Evolutionary conservation across 2,888 invertebrate species (phyloP), one percentile per base, ranked within the genome.

Genomic region (Dione vanillae): DNA sequence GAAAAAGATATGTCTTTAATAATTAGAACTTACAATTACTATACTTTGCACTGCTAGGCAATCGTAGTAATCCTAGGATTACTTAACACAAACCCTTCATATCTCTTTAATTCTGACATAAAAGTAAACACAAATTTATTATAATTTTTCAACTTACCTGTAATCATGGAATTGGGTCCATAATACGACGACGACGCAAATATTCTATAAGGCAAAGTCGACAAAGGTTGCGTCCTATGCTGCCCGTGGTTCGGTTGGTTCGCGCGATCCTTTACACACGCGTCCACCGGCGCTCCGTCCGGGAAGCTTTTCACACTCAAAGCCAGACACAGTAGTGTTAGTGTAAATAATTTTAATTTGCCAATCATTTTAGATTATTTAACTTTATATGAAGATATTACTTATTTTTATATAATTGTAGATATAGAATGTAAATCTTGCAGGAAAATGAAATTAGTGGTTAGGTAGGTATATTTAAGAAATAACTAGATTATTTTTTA

Each of bases 241-340:
- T 96, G 95, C 2, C 97, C 96, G 78, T 97, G 97, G 84, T 97
- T 96, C 0, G 97, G 97, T 80, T 95, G 95, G 87, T 97, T 97
- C 1, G 96, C 94, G 54, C 95, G 94, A 37, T 95, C 94, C 83
- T 96, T 96, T 3, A 97, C 97, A 83, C 97, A 97, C 43, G 96
- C 95, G 82, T 97, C 97, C 40, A 97, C 95, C 0, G 97, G 97
- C 1, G 96, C 97, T 1, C 97, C 97, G 79, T 97, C 96, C n/a
- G 97, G 97, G 82, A 97, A 97, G 73, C 94, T 94, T 61, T 86
- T 82, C 71, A 87, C 89, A 35, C 77, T 19, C 77, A 90, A 79
- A 37, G 40, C 12, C 54, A 89, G 76, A 69, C 87, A 79, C 68
- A 88, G 76, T 52, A 89, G 72, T 41, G 16, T 12, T n/a, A 61